Evolutionary conservation across 35 echinoderm and acorn worm genomes (phyloP).

Genomic region (Ophiothrix spiculata): DNA sequence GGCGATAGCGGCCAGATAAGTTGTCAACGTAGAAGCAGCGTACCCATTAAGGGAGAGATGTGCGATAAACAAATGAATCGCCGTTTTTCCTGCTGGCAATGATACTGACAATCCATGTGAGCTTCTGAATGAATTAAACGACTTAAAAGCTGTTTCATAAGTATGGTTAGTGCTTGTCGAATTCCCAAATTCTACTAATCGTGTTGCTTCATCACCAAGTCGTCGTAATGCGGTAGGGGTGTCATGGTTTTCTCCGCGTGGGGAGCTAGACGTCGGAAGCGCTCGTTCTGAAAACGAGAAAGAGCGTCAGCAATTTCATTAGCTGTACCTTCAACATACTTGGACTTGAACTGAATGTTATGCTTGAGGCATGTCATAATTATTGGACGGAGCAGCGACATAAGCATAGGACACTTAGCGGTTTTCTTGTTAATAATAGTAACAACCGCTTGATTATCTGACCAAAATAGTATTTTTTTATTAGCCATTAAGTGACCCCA

Average conservation of each 20-base stretch:
- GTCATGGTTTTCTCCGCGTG: not conserved
- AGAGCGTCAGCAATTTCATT: constrained; percentile 50
- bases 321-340: constrained; percentile 1
- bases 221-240: not conserved
- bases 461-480: not conserved
- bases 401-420: constrained; percentile 32
- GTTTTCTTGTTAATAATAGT: constrained; percentile 28
- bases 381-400: constrained; percentile 22
- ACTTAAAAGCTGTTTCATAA: not conserved
- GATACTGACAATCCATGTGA: not conserved
- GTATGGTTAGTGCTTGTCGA: not conserved
- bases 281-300: constrained; percentile 48
- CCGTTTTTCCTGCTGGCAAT: not conserved
- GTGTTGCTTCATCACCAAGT: not conserved
- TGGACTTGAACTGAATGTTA: constrained; percentile 45
- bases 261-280: constrained; percentile 15
- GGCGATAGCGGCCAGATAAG: constrained; percentile 23
- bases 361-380: constrained; percentile 18
- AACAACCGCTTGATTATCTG: constrained; percentile 40
- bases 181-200: not conserved
- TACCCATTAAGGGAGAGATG: not conserved
- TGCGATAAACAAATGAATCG: not conserved
- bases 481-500: constrained; percentile 9
- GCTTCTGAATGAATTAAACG: not conserved
- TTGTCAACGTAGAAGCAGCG: not conserved